Conservation (phyloP, 2,888 invertebrate genomes). For the Cheilosia impressa region DNA sequence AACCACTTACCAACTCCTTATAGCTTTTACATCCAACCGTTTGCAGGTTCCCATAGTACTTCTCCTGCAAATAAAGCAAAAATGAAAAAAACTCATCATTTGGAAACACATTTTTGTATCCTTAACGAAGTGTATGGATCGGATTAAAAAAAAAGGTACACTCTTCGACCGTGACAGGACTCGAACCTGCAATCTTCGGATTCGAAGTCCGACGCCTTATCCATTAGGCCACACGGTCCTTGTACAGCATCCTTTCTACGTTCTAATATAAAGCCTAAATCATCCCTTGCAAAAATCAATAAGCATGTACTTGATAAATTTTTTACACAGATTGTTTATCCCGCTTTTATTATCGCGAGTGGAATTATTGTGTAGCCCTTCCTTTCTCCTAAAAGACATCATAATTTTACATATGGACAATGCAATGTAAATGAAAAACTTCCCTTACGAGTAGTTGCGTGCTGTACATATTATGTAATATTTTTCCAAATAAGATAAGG, state of each 20-base stretch:
- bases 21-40: constrained; percentile 56
- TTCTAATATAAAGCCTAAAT: constrained; percentile 9
- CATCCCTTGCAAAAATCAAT: constrained; percentile 63
- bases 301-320: constrained; percentile 4
- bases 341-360: not conserved
- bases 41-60: constrained; percentile 49
- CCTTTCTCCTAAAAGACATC: not conserved
- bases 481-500: too few species aligned
- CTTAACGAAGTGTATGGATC: not conserved
- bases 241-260: constrained; percentile 56
- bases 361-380: not conserved
- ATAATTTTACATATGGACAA: too few species aligned
- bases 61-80: constrained; percentile 51
- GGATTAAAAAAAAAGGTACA: constrained; percentile 11
- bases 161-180: constrained; percentile 72
- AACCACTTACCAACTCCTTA: constrained; percentile 63
- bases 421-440: too few species aligned
- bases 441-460: too few species aligned
- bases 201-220: constrained; percentile 76
- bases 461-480: too few species aligned
- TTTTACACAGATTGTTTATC: not conserved
- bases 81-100: constrained; percentile 4
- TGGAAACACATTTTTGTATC: too few species aligned
- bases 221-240: constrained; percentile 76
- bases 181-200: constrained; percentile 76